Conservation (phyloP, 2,113 vertebrate species). For the Sterna hirundo region DNA sequence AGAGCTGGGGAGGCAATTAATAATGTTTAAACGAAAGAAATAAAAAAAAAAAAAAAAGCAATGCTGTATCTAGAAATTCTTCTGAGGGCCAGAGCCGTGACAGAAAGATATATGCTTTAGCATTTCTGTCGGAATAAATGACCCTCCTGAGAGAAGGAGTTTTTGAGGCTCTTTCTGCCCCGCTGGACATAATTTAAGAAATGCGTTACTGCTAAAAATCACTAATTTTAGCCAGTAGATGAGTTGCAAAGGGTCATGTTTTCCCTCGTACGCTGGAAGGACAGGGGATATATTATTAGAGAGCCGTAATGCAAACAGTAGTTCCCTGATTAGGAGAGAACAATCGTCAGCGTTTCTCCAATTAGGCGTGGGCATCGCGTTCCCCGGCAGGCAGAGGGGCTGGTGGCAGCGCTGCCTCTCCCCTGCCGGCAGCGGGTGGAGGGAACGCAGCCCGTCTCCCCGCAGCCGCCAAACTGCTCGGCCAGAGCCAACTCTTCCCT, state of each 20-base stretch:
- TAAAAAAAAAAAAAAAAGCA: not conserved
- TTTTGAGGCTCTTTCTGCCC: slow-evolving; percentile 59
- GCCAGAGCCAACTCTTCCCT: not conserved
- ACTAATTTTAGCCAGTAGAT: slow-evolving; percentile 42
- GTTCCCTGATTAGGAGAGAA: slow-evolving; percentile 48
- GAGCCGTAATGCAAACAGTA: not conserved
- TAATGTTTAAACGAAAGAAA: slow-evolving; percentile 61
- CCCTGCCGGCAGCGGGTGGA: not conserved
- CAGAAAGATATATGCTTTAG: slow-evolving; percentile 51
- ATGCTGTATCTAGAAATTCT: slow-evolving; percentile 55
- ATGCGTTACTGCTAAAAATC: not conserved
- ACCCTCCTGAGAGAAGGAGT: slow-evolving; percentile 46
- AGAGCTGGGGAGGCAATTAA: slow-evolving; percentile 62
- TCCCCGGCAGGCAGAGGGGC: not conserved
- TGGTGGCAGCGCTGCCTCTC: not conserved
- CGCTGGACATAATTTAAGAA: slow-evolving; percentile 55
- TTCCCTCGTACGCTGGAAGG: not conserved
- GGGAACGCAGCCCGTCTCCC: not conserved
- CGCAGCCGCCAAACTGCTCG: not conserved
- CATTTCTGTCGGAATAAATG: slow-evolving; percentile 56
- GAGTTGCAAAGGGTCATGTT: slow-evolving; percentile 39
- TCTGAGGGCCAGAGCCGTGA: slow-evolving; percentile 40
- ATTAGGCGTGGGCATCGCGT: not conserved
- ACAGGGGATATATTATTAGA: slow-evolving; percentile 22
- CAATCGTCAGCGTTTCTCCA: not conserved